Base-by-base conservation (phyloP, 2,888 invertebrate species). In the Cryptocephalus primarius region DNA sequence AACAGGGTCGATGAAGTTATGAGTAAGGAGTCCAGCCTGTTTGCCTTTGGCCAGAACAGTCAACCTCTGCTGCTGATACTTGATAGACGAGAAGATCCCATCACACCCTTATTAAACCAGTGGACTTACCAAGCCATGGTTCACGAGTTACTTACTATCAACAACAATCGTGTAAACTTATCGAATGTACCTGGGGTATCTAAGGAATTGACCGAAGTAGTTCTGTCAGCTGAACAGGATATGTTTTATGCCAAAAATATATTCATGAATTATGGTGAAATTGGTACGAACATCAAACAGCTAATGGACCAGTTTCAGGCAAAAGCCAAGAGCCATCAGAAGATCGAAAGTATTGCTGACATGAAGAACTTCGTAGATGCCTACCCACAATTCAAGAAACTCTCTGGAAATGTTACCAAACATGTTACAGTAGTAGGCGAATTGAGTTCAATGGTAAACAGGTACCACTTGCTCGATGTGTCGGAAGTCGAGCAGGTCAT, bases 71-170 rank as follows among this genome's bases (percentile, higher is more conserved):
- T 99, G 47, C 69, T 99, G 33, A 85, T 99, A 51, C 66, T 99
- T 34, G 99, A 99, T 68, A 76, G 99, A 55, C 76, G 90, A 57
- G 91, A 91, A 66, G 99, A 99, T 72, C 89, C 95, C 0, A 86
- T 97, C 8, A 96, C 99, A 0, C 99, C 99, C 0, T 71, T 99
- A 46, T 72, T 99, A 32, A 94, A 90, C 70, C 79, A 94, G 78
- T 99, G 99, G 99, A 99, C 97, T 0, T 99, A 99, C 72, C 97
- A 99, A 70, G 99, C 99, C 1, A 99, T 99, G 99, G 94, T 99
- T 9, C 99, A 99, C 70, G 97, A 99, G 70, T 71, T 99, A 44
- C 71, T 99, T 39, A 85, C 85, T 0, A 94, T 99, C 54, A 83
- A 83, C 62, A 95, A 94, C 70, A 94, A 95, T 72, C 80, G 96